Evolutionary conservation across 2,888 invertebrate species (phyloP).

Genomic region (Cryptosula pallasiana): DNA sequence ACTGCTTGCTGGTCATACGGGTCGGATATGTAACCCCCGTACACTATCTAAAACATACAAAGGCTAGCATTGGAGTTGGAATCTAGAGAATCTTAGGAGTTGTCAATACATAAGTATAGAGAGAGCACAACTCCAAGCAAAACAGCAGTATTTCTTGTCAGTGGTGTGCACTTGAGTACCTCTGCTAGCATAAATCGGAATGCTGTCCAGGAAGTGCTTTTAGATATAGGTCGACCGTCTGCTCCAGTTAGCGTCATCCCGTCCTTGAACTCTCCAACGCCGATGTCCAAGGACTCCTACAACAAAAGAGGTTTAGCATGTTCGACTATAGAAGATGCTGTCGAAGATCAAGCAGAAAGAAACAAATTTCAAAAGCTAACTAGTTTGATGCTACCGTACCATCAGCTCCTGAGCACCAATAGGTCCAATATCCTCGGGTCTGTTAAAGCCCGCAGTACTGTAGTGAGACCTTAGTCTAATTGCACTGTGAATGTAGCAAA

Average conservation of each 20-base stretch:
- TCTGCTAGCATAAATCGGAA: conserved; percentile 48
- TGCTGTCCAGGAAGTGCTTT: conserved; percentile 47
- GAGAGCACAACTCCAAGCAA: too few species aligned
- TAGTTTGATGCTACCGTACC: conserved; percentile 30
- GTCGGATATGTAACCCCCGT: conserved; percentile 47
- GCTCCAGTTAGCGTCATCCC: conserved; percentile 35
- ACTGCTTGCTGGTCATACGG: conserved; percentile 45
- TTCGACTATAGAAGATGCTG: too few species aligned
- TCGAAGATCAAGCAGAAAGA: too few species aligned
- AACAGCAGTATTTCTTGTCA: too few species aligned
- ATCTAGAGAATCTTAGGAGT: too few species aligned
- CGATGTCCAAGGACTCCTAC: conserved; percentile 42
- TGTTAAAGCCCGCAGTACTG: conserved; percentile 49
- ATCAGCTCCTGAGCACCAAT: conserved; percentile 42
- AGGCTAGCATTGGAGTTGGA: too few species aligned
- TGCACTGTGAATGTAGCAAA: conserved; percentile 50
- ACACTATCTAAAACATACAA: conserved; percentile 40
- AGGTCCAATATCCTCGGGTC: conserved; percentile 39
- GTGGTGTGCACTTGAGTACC: conserved; percentile 36
- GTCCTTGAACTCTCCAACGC: conserved; percentile 45
- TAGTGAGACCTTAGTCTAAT: conserved; percentile 46
- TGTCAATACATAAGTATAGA: too few species aligned
- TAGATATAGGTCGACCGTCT: conserved; percentile 39
- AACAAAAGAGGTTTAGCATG: background rate
- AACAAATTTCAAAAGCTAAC: too few species aligned